phyloP scores from a whole-genome alignment of 2,113 vertebrate genomes.

The Brevimyrus niger region DNA sequence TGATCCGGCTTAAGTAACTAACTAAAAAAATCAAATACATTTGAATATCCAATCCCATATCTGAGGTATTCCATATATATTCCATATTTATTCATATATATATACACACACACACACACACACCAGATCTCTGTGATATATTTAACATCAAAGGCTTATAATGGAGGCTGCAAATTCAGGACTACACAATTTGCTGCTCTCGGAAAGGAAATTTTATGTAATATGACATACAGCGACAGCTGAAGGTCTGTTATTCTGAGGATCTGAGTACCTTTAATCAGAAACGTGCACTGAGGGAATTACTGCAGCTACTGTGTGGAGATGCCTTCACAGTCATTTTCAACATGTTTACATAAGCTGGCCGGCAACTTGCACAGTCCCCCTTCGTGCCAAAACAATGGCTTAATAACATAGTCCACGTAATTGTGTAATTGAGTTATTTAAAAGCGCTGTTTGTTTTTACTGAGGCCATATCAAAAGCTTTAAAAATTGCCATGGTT shows the following conservation, averaged over 20 bases:
- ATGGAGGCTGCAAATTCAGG: slow-evolving; percentile 31
- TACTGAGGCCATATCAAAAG: slow-evolving; percentile 37
- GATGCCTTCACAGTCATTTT: slow-evolving; percentile 42
- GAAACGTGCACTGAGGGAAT: slow-evolving; percentile 36
- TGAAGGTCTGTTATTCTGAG: slow-evolving; percentile 54
- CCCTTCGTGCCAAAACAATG: slow-evolving; percentile 50
- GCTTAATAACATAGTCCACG: slow-evolving; percentile 45
- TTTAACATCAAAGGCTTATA: background rate
- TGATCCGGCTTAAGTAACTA: background rate
- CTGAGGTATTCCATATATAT: background rate
- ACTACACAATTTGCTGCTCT: slow-evolving; percentile 30
- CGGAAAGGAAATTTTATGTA: slow-evolving; percentile 35
- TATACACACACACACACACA: too few relatives aligned
- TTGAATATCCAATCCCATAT: background rate
- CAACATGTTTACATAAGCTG: slow-evolving; percentile 54
- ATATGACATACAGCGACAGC: slow-evolving; percentile 41
- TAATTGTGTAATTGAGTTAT: slow-evolving; percentile 53
- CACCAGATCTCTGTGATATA: background rate
- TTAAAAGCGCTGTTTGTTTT: slow-evolving; percentile 53
- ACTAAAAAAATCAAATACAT: background rate
- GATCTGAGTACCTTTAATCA: slow-evolving; percentile 49
- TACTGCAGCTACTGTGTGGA: slow-evolving; percentile 49
- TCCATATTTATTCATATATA: background rate
- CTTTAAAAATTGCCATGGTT: slow-evolving; percentile 32
- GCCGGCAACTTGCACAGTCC: slow-evolving; percentile 51